Conservation (phyloP, 2,888 invertebrate genomes). For the Microchrysa polita region DNA sequence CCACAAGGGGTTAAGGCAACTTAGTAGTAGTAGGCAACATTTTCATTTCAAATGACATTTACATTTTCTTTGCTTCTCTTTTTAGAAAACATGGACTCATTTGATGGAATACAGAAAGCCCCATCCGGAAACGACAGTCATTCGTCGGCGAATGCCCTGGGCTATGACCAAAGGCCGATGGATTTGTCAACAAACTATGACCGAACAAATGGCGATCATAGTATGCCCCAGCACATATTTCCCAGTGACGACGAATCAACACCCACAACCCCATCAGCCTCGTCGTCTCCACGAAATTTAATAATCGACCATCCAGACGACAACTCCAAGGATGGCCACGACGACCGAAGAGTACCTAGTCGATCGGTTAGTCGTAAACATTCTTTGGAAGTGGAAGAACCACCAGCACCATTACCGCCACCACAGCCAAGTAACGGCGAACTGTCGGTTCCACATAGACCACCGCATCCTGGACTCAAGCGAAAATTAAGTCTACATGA, state of each 20-base stretch:
- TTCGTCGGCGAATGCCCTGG: background rate
- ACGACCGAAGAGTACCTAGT: background rate
- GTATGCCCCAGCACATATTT: constrained; percentile 39
- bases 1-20: no score
- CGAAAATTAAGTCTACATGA: constrained; percentile 34
- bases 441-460: background rate
- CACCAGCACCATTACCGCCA: no score
- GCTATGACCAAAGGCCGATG: background rate
- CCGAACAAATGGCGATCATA: constrained; percentile 39
- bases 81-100: constrained; percentile 19
- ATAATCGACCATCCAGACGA: constrained; percentile 61
- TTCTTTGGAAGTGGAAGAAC: no score
- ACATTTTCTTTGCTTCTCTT: background rate
- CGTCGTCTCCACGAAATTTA: constrained; percentile 60
- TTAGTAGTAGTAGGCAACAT: no score
- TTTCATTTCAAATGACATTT: no score
- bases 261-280: constrained; percentile 52
- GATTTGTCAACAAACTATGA: background rate
- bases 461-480: background rate
- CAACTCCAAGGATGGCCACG: constrained; percentile 27
- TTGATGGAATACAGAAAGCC: background rate
- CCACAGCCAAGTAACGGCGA: background rate
- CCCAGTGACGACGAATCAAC: constrained; percentile 48
- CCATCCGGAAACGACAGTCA: background rate
- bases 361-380: background rate